phyloP scores from a whole-genome alignment of 2,113 vertebrate genomes.

The Macroglossus sobrinus region DNA sequence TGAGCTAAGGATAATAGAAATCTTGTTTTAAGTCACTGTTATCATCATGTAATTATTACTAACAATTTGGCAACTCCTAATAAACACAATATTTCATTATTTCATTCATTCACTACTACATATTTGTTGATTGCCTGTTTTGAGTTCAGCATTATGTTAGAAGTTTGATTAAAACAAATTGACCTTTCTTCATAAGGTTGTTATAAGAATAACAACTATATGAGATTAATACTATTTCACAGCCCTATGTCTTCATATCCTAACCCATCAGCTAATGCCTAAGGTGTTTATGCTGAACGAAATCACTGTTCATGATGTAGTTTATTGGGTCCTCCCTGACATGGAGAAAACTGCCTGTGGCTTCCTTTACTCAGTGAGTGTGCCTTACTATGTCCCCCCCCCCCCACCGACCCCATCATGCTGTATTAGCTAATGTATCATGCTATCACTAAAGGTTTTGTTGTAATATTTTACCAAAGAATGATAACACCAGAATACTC shows the following conservation, averaged over 20 bases:
- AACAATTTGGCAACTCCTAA: neutral
- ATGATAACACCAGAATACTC: neutral
- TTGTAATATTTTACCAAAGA: constrained; percentile 59
- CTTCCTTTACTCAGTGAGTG: neutral
- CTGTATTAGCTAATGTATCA: neutral
- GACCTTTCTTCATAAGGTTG: neutral
- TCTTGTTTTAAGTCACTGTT: neutral
- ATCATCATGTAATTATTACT: neutral
- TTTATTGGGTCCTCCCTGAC: neutral
- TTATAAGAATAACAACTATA: neutral
- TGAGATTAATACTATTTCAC: neutral
- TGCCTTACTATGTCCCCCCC: neutral
- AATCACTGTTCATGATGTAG: neutral
- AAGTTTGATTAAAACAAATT: neutral
- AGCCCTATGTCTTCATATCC: neutral
- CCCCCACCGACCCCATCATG: neutral
- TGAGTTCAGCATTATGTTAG: neutral
- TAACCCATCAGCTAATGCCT: neutral
- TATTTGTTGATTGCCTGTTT: neutral
- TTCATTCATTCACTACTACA: neutral
- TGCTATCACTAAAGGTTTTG: constrained; percentile 43
- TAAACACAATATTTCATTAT: neutral
- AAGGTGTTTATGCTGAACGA: neutral
- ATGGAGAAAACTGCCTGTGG: neutral
- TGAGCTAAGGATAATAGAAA: neutral